Conservation (phyloP, 2,797 vertebrate genomes). For the Pelobates cultripes region DNA sequence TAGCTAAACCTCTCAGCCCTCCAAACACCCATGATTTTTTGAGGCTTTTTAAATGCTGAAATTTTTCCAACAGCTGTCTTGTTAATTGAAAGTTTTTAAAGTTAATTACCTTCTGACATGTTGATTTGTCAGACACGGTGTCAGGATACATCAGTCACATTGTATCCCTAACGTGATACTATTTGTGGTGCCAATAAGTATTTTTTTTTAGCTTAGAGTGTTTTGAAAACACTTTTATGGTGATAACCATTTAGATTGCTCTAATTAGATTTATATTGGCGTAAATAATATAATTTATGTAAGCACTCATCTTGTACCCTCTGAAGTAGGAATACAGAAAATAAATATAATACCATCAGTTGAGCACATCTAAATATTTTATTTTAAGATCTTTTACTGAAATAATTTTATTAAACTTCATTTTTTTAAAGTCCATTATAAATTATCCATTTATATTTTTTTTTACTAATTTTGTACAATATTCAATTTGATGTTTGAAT, state of each 20-base stretch:
- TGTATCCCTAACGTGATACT: conserved; percentile 60
- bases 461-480: too few relatives aligned
- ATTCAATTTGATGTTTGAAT: too few relatives aligned
- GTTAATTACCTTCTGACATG: conserved; percentile 64
- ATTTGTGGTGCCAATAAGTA: conserved; percentile 64
- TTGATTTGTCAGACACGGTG: conserved; percentile 63
- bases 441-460: neutral
- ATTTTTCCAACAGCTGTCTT: conserved; percentile 48
- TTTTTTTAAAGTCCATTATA: neutral
- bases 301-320: conserved; percentile 33
- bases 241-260: conserved; percentile 53
- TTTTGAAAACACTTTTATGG: conserved; percentile 54
- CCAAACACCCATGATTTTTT: conserved; percentile 5
- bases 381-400: neutral
- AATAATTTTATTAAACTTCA: too few relatives aligned
- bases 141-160: conserved; percentile 68
- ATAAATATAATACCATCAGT: neutral
- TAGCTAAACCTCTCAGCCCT: neutral
- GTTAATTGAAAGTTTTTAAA: conserved; percentile 58
- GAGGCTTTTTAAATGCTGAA: conserved; percentile 2
- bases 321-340: conserved; percentile 17
- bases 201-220: conserved; percentile 53
- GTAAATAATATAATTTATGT: conserved; percentile 51
- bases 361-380: neutral
- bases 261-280: conserved; percentile 52